These are phyloP conservation scores for Dicerorhinus sumatrensis DNA, from an alignment of 2,113 vertebrate genomes.

Conservation along the genomic window DNA sequence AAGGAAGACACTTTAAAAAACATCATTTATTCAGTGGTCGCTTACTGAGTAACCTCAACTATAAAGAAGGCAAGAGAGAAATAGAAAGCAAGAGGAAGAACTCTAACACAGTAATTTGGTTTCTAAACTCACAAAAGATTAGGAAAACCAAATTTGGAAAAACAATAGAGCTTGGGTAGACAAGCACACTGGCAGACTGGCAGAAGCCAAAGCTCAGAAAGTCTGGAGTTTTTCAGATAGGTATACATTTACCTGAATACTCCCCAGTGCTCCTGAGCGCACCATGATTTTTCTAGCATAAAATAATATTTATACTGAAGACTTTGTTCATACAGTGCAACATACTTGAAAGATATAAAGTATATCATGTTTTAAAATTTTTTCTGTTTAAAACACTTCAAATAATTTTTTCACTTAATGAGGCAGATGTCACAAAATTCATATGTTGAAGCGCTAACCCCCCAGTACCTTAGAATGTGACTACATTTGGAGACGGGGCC, in stretches of 20 bases:
- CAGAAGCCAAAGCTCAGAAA: not conserved
- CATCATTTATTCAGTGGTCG: not conserved
- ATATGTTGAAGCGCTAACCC: not conserved
- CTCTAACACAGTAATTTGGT: not conserved
- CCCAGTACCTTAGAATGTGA: not conserved
- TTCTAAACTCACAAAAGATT: not conserved
- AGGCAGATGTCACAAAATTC: not conserved
- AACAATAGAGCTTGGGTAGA: not conserved
- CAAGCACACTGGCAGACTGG: not conserved
- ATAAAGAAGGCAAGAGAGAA: not conserved
- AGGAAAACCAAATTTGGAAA: not conserved
- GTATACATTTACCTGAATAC: not conserved
- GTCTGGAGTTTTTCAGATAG: not conserved
- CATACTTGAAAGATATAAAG: conserved; percentile 1
- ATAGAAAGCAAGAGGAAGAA: not conserved
- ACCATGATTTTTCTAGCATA: not conserved
- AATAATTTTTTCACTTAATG: conserved; percentile 14
- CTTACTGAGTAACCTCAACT: not conserved
- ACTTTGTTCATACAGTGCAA: not conserved
- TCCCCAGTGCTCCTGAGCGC: not conserved
- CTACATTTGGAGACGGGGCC: not conserved
- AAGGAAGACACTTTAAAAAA: conserved; percentile 17
- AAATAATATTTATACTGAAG: not conserved
- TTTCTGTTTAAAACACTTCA: conserved; percentile 28
- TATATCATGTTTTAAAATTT: not conserved